These are phyloP conservation scores for Cyrtodaria siliqua DNA, from an alignment of 2,888 invertebrate species.

Conservation along the genomic window DNA sequence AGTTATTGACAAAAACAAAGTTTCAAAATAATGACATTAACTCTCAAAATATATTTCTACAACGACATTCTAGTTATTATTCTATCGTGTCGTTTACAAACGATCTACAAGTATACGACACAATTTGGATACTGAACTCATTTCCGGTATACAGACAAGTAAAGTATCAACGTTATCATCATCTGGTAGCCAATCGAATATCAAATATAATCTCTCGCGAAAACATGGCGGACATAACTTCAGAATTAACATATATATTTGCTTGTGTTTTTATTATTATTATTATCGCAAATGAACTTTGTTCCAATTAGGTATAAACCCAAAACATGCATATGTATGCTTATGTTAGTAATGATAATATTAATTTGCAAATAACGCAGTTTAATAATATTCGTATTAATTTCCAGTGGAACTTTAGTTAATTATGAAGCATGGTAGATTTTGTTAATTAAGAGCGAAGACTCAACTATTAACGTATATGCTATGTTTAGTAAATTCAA, in stretches of 20 bases:
- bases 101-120: conserved; percentile 26
- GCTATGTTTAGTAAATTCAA: no score
- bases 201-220: conserved; percentile 42
- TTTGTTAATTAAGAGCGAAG: no score
- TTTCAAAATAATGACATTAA: conserved; percentile 27
- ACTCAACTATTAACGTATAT: no score
- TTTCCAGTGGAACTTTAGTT: no score
- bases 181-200: conserved; percentile 43
- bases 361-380: no score
- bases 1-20: conserved; percentile 30
- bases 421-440: no score
- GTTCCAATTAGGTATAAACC: no score
- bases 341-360: no score
- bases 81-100: conserved; percentile 30
- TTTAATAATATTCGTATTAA: no score
- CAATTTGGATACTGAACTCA: conserved; percentile 16
- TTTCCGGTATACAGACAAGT: conserved; percentile 7
- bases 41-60: conserved; percentile 36
- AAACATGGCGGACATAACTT: conserved; percentile 60
- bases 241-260: conserved; percentile 48
- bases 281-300: conserved; percentile 59
- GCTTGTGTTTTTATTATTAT: conserved; percentile 58
- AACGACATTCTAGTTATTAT: conserved; percentile 42
- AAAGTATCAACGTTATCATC: conserved; percentile 32
- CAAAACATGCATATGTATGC: no score